Evolutionary conservation across 1,140 invertebrate species (phyloP).

Genomic region (Diorhabda elongata): DNA sequence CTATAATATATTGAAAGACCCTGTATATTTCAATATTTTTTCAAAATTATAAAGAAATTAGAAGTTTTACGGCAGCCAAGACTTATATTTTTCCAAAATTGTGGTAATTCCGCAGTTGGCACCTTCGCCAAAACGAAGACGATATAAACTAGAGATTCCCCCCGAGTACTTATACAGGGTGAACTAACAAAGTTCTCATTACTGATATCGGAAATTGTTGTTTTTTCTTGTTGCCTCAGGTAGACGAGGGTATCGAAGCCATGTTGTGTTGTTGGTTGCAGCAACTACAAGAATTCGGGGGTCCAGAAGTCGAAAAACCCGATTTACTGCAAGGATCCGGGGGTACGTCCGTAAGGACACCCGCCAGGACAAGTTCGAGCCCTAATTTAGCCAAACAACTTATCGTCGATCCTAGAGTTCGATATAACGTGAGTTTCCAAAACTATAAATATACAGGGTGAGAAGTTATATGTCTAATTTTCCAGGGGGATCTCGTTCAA

Average conservation of each 20-base stretch:
- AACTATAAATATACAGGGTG: neutral
- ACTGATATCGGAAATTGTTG: too few species aligned
- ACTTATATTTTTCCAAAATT: too few species aligned
- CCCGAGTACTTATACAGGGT: too few species aligned
- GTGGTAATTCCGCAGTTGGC: too few species aligned
- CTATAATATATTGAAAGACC: too few species aligned
- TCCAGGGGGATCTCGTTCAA: slow-evolving; percentile 80
- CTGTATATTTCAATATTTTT: too few species aligned
- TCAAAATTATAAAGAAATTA: too few species aligned
- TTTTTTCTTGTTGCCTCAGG: slow-evolving; percentile 47
- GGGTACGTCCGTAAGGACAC: slow-evolving; percentile 49
- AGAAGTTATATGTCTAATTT: neutral
- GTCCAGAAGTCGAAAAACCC: slow-evolving; percentile 74
- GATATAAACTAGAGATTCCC: too few species aligned
- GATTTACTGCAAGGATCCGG: slow-evolving; percentile 74
- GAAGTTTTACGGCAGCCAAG: too few species aligned
- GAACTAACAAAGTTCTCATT: too few species aligned
- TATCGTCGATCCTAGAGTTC: slow-evolving; percentile 64
- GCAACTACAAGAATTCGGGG: slow-evolving; percentile 73
- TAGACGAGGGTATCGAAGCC: slow-evolving; percentile 76
- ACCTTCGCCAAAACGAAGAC: too few species aligned
- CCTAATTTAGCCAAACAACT: slow-evolving; percentile 61
- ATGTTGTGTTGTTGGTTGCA: slow-evolving; percentile 78
- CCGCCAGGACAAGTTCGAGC: slow-evolving; percentile 47
- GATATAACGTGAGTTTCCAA: slow-evolving; percentile 68